Base-by-base conservation (phyloP, 1,140 invertebrate genomes). In the Manduca sexta region DNA sequence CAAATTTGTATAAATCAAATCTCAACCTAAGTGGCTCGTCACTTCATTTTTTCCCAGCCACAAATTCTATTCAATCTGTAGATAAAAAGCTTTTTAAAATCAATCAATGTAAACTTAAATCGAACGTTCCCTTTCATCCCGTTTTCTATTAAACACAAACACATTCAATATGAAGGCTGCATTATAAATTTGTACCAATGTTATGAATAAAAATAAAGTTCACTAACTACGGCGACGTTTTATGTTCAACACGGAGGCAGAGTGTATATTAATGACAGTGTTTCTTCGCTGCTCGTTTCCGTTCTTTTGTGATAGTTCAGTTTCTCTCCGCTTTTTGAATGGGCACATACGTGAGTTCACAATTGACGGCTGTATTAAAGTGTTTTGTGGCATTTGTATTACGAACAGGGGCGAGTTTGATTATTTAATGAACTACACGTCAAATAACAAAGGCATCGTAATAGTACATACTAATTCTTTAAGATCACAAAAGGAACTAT, bases 211-310 rank as follows among this genome's bases (percentile, higher is more conserved):
- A 62, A 69, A 70, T 60, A 64, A 69, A 67, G 64, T 60, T 48
- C 37, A 47, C 53, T 59, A 62, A 67, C 44, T 39, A 56, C 55
- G n/a, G 52, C 58, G 61, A 57, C 47, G 56, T 55, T 40, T 40
- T 40, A 15, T 45, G 52, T 64, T 66, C 62, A 59, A 69, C 62
- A 68, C 68, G 45, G 52, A 60, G 60, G 55, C 61, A 72, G 56
- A 62, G 65, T 69, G 72, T 71, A 66, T 79, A 83, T 77, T 74
- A 80, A 76, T 69, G 66, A 65, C 61, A 68, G 61, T 73, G 74
- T 81, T 74, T 74, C 71, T 74, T 67, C 63, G 64, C 60, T 63
- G 60, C 60, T 68, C 69, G 70, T 73, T 82, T 78, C 78, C 74
- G 65, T 62, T 67, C 64, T 67, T 79, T 79, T 80, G 76, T 80